Conservation (phyloP, 2,888 invertebrate species). For the Oscheius onirici region DNA sequence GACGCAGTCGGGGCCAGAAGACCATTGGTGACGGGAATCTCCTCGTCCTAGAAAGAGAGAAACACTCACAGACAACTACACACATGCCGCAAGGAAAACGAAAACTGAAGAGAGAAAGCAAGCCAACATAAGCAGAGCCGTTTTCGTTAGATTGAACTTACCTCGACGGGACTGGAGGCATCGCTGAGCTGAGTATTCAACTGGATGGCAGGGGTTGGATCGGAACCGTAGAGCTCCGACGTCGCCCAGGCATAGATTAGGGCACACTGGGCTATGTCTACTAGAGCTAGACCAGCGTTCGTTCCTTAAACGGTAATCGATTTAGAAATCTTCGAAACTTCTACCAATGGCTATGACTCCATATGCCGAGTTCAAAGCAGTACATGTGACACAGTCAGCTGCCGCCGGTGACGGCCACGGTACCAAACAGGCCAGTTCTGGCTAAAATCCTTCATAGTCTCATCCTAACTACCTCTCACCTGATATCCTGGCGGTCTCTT, state of each 20-base stretch:
- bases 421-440: constrained; percentile 91
- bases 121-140: constrained; percentile 8
- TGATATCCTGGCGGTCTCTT: constrained; percentile 93
- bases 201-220: constrained; percentile 60
- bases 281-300: constrained; percentile 49
- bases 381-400: constrained; percentile 86
- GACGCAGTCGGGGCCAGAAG: constrained; percentile 1
- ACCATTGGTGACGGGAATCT: background rate
- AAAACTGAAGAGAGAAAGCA: constrained; percentile 13
- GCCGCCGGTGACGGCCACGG: constrained; percentile 79
- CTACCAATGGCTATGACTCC: constrained; percentile 78
- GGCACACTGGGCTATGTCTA: constrained; percentile 60
- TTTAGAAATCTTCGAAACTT: background rate
- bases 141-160: constrained; percentile 12
- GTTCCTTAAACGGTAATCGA: constrained; percentile 36
- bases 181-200: constrained; percentile 46
- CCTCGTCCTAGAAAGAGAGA: constrained; percentile 23
- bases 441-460: constrained; percentile 75
- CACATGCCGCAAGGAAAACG: constrained; percentile 8
- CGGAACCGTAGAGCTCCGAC: constrained; percentile 62
- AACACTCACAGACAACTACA: constrained; percentile 24
- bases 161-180: constrained; percentile 50
- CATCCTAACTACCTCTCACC: constrained; percentile 30
- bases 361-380: constrained; percentile 93
- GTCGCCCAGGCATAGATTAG: constrained; percentile 67